These are phyloP conservation scores for Drosophila burlai DNA, from an alignment of 1,140 invertebrate genomes.

Conservation along the genomic window DNA sequence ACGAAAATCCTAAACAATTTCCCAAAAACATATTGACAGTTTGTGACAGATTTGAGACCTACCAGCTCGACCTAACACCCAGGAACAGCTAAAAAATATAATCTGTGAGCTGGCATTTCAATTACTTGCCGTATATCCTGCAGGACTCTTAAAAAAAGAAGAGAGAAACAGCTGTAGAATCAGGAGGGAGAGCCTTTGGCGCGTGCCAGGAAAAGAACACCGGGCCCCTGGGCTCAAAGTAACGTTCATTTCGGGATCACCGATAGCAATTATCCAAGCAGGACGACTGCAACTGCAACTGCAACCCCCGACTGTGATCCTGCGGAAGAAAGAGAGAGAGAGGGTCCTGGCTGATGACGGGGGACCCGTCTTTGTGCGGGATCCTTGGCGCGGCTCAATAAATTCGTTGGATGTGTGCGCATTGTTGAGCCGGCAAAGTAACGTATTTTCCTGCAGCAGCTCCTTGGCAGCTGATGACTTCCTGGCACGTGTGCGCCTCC, in stretches of 20 bases:
- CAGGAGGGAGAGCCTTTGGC: constrained; percentile 51
- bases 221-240: constrained; percentile 67
- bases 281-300: constrained; percentile 51
- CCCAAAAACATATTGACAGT: constrained; percentile 36
- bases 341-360: constrained; percentile 35
- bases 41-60: constrained; percentile 42
- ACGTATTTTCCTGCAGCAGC: constrained; percentile 61
- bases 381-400: constrained; percentile 43
- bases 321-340: constrained; percentile 8
- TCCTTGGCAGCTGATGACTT: constrained; percentile 50
- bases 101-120: constrained; percentile 28
- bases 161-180: constrained; percentile 26
- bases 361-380: constrained; percentile 32
- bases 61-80: constrained; percentile 6
- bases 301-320: constrained; percentile 51
- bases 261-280: constrained; percentile 73
- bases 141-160: constrained; percentile 30
- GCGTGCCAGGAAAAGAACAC: constrained; percentile 69
- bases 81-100: constrained; percentile 37
- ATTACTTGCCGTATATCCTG: constrained; percentile 31
- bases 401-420: constrained; percentile 17
- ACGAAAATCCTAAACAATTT: constrained; percentile 16
- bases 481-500: constrained; percentile 72
- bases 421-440: constrained; percentile 56
- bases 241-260: constrained; percentile 76